Conservation (phyloP, 2,888 invertebrate genomes). For the Polymixis lichenea region DNA sequence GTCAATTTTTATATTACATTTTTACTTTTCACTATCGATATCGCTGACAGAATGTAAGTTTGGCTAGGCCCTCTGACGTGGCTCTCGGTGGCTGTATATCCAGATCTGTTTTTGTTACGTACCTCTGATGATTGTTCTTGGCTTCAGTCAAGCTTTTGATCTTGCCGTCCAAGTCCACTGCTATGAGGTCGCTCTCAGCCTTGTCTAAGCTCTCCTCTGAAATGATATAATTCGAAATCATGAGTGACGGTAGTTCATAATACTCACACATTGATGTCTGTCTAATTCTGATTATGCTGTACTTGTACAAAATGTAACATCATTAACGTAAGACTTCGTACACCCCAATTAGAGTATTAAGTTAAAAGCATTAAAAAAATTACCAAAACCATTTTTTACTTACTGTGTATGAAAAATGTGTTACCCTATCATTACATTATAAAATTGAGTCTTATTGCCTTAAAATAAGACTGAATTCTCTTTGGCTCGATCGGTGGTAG, state of each 20-base stretch:
- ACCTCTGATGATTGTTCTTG: conserved; percentile 91
- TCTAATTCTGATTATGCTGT: too few relatives aligned
- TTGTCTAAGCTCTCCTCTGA: conserved; percentile 92
- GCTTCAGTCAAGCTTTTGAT: conserved; percentile 94
- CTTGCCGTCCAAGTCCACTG: conserved; percentile 94
- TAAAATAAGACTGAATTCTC: too few relatives aligned
- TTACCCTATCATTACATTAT: too few relatives aligned
- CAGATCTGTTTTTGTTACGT: not conserved
- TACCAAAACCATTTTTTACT: too few relatives aligned
- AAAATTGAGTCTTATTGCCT: too few relatives aligned
- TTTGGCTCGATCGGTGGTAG: too few relatives aligned
- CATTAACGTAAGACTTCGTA: too few relatives aligned
- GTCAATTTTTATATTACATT: not conserved
- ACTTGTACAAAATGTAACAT: too few relatives aligned
- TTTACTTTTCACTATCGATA: not conserved
- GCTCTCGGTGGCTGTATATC: not conserved
- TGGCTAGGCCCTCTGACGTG: not conserved
- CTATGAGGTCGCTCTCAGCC: conserved; percentile 93
- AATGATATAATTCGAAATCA: conserved; percentile 52
- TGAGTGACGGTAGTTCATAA: not conserved
- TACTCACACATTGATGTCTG: not conserved
- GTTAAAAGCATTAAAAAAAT: too few relatives aligned
- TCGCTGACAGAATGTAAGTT: not conserved
- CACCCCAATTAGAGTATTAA: too few relatives aligned
- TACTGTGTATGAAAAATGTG: too few relatives aligned